phyloP scores from a whole-genome alignment of 2,113 vertebrate species.

The Hemiprocne comata region DNA sequence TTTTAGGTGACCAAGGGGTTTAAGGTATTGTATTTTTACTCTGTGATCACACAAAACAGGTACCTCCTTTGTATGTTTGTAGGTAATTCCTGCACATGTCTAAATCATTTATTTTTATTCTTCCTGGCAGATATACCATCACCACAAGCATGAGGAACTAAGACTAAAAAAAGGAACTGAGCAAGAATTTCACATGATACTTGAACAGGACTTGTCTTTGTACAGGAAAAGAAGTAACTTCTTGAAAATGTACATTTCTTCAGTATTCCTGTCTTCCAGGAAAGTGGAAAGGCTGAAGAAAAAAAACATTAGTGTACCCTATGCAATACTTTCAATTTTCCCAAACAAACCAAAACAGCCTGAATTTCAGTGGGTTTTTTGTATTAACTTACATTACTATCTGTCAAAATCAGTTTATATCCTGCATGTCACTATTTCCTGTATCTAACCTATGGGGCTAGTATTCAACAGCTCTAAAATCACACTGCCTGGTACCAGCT shows the following conservation, averaged over 20 bases:
- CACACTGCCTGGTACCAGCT: background rate
- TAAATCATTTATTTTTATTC: background rate
- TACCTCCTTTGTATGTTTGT: background rate
- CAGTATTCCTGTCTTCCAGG: background rate
- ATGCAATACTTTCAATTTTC: rapidly evolving
- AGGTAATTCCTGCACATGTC: background rate
- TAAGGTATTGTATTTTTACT: too few species aligned
- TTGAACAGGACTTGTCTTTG: background rate
- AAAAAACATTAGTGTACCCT: background rate
- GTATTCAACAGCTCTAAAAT: background rate
- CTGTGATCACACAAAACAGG: background rate
- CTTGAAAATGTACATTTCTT: background rate
- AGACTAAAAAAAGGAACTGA: background rate
- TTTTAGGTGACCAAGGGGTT: too few species aligned
- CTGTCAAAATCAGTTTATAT: background rate
- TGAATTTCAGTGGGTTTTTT: background rate
- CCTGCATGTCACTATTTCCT: background rate
- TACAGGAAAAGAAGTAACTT: background rate
- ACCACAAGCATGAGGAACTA: background rate
- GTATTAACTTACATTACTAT: background rate
- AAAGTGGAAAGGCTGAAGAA: background rate
- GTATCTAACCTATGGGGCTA: background rate
- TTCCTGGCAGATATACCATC: background rate
- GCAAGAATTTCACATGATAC: background rate
- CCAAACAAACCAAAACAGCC: background rate